Percentiles rank a stretch among this genome's conserved stretches.
phyloP scores from a whole-genome alignment of 2,797 vertebrate genomes.

The Craterocephalus amniculus region DNA sequence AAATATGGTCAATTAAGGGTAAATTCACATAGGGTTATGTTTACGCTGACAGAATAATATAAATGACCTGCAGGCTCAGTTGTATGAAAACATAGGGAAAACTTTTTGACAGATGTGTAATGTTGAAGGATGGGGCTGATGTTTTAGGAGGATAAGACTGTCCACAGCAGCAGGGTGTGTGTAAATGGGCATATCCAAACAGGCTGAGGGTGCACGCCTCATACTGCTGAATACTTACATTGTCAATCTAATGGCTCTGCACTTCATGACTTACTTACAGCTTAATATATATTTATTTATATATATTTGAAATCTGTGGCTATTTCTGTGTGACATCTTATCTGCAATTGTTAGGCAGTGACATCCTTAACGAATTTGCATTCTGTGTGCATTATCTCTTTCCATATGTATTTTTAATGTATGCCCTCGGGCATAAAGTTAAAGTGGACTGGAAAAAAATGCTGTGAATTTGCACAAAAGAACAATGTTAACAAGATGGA shows the following conservation, averaged over 20 bases:
- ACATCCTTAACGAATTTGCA: constrained; percentile 83
- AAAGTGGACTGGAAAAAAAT: constrained; percentile 84
- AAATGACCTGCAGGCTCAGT: constrained; percentile 46
- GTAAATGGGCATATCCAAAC: constrained; percentile 71
- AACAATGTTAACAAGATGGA: constrained; percentile 87
- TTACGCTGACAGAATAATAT: constrained; percentile 59
- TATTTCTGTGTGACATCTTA: constrained; percentile 74
- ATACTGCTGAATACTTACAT: constrained; percentile 65
- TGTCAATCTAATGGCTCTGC: constrained; percentile 64
- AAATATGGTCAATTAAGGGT: constrained; percentile 60
- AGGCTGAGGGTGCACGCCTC: constrained; percentile 54
- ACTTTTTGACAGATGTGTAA: constrained; percentile 72
- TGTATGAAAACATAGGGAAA: constrained; percentile 35
- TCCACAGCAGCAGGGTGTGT: constrained; percentile 62
- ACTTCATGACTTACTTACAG: constrained; percentile 59
- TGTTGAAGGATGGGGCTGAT: constrained; percentile 53
- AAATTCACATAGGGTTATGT: constrained; percentile 54
- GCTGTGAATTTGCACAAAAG: constrained; percentile 85
- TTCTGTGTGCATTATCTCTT: constrained; percentile 85
- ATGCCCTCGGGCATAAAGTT: constrained; percentile 86
- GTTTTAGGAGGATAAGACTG: constrained; percentile 53
- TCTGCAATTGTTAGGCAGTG: constrained; percentile 74
- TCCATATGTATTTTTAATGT: constrained; percentile 89
- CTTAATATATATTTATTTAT: constrained; percentile 54
- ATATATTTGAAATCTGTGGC: constrained; percentile 30